Evolutionary conservation across 2,888 invertebrate species (phyloP).

Genomic region (Ischnura elegans): DNA sequence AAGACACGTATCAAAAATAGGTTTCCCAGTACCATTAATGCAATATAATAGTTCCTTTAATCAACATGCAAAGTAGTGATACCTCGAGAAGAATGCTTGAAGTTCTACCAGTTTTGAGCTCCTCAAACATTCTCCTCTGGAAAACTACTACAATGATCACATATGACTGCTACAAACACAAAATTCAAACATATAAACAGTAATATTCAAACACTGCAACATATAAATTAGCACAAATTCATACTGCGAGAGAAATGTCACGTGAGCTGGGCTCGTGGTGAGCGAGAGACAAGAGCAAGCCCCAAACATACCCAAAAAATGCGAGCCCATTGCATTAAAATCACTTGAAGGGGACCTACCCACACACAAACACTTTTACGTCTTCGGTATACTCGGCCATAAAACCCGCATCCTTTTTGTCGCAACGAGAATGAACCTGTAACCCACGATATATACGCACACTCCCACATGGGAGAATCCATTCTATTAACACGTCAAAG

Average conservation of each 20-base stretch:
- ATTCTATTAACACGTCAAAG: slow-evolving; percentile 45
- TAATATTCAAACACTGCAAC: background rate
- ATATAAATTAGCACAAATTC: background rate
- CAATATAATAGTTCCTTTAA: too few relatives aligned
- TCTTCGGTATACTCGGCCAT: background rate
- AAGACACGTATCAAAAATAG: too few relatives aligned
- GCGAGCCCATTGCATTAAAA: background rate
- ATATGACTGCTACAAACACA: too few relatives aligned
- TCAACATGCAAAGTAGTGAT: too few relatives aligned
- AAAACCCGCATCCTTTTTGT: slow-evolving; percentile 42
- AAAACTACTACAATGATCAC: background rate
- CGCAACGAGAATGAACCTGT: slow-evolving; percentile 51
- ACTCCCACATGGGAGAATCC: background rate
- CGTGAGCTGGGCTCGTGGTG: background rate
- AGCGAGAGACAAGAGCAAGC: background rate
- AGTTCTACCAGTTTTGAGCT: too few relatives aligned
- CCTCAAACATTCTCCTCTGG: too few relatives aligned
- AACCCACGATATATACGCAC: slow-evolving; percentile 32
- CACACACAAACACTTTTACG: too few relatives aligned
- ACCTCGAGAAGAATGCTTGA: too few relatives aligned
- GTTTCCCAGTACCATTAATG: too few relatives aligned
- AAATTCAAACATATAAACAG: too few relatives aligned
- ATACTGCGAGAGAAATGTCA: background rate
- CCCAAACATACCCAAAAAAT: background rate
- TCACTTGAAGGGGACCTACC: background rate